Base-by-base conservation (phyloP, 2,888 invertebrate genomes). In the Aleiodes alternator region DNA sequence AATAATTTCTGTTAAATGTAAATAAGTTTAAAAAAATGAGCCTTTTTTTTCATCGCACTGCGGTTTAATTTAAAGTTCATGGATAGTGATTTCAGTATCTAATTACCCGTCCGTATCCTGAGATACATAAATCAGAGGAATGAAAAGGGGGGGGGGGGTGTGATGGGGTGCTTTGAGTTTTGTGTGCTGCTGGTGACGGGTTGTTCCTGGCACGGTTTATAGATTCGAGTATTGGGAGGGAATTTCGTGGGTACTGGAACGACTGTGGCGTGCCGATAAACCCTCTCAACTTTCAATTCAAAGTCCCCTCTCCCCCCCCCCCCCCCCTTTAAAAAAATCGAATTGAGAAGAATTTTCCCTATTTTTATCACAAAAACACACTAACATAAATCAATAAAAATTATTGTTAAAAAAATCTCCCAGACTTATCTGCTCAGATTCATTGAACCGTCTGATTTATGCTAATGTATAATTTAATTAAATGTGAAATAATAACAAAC, bases 251-350 rank as follows among this genome's bases (percentile, higher is more conserved):
- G 79, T 79, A 79, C 76, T 31, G 75, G 75, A 76, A 77, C 79
- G 78, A 79, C 76, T 76, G 80, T 83, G 76, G 83, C 82, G 82
- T 83, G 82, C 78, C 79, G 81, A 82, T 83, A 81, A 82, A 82
- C 80, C 71, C 76, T 75, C 72, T 79, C 78, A 83, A 81, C 80
- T 82, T 81, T 80, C 77, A 76, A 81, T 80, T 43, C 43, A 43
- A 11, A 11, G n/a, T n/a, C n/a, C n/a, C n/a, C n/a, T n/a, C n/a
- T n/a, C n/a, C n/a, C n/a, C n/a, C n/a, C n/a, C 2, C 23, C 23
- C 23, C 78, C 61, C 43, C 43, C 1, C 0, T 16, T 16, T 16
- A 38, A 61, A 75, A 68, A 68, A 50, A 76, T 70, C 72, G 66
- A 76, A 75, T 69, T 61, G 4, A 38, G 43, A 8, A 34, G 0